phyloP scores from a whole-genome alignment of 2,797 vertebrate species.

The Sebastolobus altivelis region DNA sequence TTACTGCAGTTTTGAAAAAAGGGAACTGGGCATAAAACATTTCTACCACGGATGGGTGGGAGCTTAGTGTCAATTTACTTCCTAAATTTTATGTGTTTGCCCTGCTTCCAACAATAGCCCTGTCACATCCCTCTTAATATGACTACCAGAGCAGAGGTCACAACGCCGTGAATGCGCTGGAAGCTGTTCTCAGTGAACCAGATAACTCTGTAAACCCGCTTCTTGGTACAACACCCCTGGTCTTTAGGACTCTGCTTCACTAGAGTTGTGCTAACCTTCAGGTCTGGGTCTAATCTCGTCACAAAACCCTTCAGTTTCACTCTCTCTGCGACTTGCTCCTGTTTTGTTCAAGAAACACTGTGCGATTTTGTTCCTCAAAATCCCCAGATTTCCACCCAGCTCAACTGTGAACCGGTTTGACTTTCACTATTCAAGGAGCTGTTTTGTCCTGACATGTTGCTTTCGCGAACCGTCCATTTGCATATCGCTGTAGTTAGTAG shows the following conservation, averaged over 20 bases:
- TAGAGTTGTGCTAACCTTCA: background rate
- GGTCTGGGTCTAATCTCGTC: background rate
- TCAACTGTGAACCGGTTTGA: conserved; percentile 5
- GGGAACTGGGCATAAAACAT: conserved; percentile 61
- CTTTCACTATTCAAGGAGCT: conserved; percentile 10
- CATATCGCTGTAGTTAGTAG: background rate
- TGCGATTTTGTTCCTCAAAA: background rate
- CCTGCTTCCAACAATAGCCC: conserved; percentile 25
- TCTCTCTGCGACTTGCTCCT: background rate
- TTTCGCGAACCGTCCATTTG: background rate
- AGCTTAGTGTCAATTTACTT: conserved; percentile 36
- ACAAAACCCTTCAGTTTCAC: background rate
- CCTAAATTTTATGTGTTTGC: conserved; percentile 38
- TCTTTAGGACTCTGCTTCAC: background rate
- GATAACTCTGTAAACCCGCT: background rate
- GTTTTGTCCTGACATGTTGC: conserved; percentile 3
- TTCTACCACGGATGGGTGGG: conserved; percentile 11
- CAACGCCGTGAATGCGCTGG: background rate
- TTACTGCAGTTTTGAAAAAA: conserved; percentile 46
- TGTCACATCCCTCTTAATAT: background rate
- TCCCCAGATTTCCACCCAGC: conserved; percentile 14
- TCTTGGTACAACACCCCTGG: background rate
- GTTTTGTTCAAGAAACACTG: background rate
- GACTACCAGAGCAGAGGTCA: conserved; percentile 7
- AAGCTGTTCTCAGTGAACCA: background rate